These are phyloP conservation scores for Siniperca undulata DNA, from an alignment of 2,797 vertebrate species.

Conservation along the genomic window DNA sequence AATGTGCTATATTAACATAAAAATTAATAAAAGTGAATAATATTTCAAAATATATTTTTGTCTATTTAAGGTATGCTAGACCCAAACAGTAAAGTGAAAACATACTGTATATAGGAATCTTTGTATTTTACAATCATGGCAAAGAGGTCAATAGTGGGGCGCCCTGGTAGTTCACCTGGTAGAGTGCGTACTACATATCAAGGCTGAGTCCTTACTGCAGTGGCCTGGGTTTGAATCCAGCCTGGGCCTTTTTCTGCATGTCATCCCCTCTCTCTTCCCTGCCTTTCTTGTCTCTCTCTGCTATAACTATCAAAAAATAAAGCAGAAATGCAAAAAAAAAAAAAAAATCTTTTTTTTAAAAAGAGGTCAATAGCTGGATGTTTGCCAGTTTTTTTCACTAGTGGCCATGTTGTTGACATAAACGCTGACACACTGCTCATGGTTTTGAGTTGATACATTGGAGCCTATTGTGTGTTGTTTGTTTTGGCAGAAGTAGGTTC, in stretches of 20 bases:
- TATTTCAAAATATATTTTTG: background rate
- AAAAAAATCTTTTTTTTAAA: too few relatives aligned
- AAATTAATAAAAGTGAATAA: background rate
- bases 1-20: background rate
- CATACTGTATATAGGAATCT: background rate
- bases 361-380: slow-evolving; percentile 7
- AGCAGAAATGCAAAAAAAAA: too few relatives aligned
- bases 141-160: background rate
- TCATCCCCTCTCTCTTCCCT: too few relatives aligned
- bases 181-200: too few relatives aligned
- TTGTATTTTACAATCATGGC: background rate
- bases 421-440: slow-evolving; percentile 4
- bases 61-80: background rate
- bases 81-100: background rate
- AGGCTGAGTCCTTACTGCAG: too few relatives aligned
- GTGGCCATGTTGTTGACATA: slow-evolving; percentile 34
- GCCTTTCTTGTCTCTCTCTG: too few relatives aligned
- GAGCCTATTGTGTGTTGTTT: slow-evolving; percentile 39
- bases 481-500: slow-evolving; percentile 71
- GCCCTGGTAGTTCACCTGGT: too few relatives aligned
- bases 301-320: too few relatives aligned
- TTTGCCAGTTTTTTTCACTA: slow-evolving; percentile 27
- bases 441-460: slow-evolving; percentile 18
- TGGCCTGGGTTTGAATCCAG: too few relatives aligned
- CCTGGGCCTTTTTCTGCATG: too few relatives aligned